These are phyloP conservation scores for Copidosoma aretas DNA, from an alignment of 2,888 invertebrate genomes.

Conservation along the genomic window DNA sequence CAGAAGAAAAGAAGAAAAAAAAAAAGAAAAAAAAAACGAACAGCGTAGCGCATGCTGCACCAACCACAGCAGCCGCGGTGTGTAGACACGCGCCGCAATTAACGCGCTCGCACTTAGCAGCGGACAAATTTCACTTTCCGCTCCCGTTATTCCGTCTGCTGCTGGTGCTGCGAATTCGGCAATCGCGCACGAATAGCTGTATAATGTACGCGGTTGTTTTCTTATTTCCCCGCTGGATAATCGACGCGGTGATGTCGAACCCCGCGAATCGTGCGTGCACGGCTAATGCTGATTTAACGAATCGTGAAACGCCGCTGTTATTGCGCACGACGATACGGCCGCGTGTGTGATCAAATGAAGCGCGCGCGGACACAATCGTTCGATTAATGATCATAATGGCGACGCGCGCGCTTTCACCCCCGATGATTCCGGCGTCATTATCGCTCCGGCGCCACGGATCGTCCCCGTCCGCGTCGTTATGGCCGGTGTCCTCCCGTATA, in stretches of 20 bases:
- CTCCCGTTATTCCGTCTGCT: slow-evolving; percentile 21
- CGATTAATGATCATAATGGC: slow-evolving; percentile 42
- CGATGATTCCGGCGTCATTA: slow-evolving; percentile 37
- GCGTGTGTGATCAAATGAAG: slow-evolving; percentile 37
- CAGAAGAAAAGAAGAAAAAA: no score
- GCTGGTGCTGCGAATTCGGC: slow-evolving; percentile 13
- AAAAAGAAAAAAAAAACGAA: not conserved
- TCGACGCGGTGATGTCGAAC: slow-evolving; percentile 35
- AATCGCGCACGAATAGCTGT: slow-evolving; percentile 16
- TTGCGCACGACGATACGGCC: not conserved
- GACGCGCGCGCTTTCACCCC: slow-evolving; percentile 27
- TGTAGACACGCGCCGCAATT: slow-evolving; percentile 11
- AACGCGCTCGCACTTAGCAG: slow-evolving; percentile 27
- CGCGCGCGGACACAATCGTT: slow-evolving; percentile 37
- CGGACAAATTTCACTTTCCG: slow-evolving; percentile 35
- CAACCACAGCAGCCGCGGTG: not conserved
- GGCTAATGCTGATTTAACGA: slow-evolving; percentile 24
- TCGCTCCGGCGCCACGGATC: slow-evolving; percentile 22
- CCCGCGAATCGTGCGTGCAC: not conserved
- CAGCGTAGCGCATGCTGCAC: no score
- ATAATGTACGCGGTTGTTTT: slow-evolving; percentile 21
- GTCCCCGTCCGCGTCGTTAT: no score
- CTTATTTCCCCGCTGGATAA: slow-evolving; percentile 38
- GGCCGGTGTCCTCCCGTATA: no score
- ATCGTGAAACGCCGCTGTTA: slow-evolving; percentile 39